phyloP scores from a whole-genome alignment of 2,888 invertebrate genomes.

The Cryptops parisi region DNA sequence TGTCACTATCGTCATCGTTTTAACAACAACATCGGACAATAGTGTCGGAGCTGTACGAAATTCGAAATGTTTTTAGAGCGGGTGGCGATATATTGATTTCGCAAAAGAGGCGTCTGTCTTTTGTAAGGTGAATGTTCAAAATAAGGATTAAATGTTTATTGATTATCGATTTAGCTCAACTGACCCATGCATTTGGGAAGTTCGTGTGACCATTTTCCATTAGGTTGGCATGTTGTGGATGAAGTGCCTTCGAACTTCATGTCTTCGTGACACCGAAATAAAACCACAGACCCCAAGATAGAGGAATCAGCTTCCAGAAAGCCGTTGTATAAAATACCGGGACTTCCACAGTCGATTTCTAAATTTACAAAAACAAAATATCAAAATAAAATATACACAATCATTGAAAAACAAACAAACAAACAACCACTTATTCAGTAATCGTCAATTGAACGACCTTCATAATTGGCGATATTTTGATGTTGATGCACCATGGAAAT shows the following conservation, averaged over 20 bases:
- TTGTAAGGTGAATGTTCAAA: background rate
- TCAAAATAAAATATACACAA: too few relatives aligned
- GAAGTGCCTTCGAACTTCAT: constrained; percentile 79
- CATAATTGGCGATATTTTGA: constrained; percentile 4
- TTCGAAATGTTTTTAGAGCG: too few relatives aligned
- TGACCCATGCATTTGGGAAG: constrained; percentile 76
- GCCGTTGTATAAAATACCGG: constrained; percentile 87
- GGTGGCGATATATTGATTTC: too few relatives aligned
- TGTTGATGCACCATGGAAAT: too few relatives aligned
- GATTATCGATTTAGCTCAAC: background rate
- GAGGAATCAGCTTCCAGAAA: constrained; percentile 46
- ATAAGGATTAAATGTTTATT: constrained; percentile 8
- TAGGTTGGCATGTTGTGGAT: constrained; percentile 72
- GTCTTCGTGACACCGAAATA: constrained; percentile 82
- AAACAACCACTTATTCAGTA: too few relatives aligned
- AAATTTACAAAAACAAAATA: too few relatives aligned
- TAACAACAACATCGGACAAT: too few relatives aligned
- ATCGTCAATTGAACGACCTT: too few relatives aligned
- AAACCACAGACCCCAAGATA: constrained; percentile 82
- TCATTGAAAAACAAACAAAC: too few relatives aligned
- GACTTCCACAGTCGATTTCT: constrained; percentile 96
- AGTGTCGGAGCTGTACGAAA: too few relatives aligned
- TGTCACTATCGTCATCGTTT: too few relatives aligned
- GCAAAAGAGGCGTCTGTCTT: too few relatives aligned
- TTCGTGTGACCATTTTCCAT: constrained; percentile 89